A percentile compares a stretch with the other conserved stretches of the same genome.
phyloP scores from a whole-genome alignment of 2,113 vertebrate genomes.

The Phoenicopterus ruber region DNA sequence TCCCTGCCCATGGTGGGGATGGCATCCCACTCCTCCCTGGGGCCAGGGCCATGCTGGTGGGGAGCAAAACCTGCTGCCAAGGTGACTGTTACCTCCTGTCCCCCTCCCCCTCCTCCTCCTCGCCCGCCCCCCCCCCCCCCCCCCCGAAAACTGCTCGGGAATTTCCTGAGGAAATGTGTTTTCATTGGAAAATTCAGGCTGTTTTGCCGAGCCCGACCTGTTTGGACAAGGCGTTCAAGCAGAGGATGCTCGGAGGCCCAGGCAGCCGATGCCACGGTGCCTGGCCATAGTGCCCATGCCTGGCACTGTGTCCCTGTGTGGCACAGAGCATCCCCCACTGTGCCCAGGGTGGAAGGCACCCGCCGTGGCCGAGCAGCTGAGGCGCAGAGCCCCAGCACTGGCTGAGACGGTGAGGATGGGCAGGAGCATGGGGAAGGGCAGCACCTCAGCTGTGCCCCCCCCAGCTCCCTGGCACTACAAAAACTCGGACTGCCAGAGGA shows the following conservation, averaged over 20 bases:
- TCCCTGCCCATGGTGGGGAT: not conserved
- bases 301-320: not conserved
- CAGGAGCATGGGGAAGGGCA: not conserved
- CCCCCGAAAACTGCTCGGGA: conserved; percentile 8
- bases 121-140: too few relatives aligned
- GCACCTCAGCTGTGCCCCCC: not conserved
- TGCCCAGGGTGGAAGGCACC: not conserved
- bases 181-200: conserved; percentile 28
- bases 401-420: accelerated
- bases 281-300: not conserved
- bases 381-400: not conserved
- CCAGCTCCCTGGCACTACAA: not conserved
- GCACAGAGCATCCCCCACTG: not conserved
- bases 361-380: accelerated
- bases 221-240: not conserved
- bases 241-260: not conserved
- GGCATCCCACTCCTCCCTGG: not conserved
- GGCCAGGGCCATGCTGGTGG: not conserved
- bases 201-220: not conserved
- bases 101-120: not conserved
- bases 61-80: not conserved
- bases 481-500: not conserved
- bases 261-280: accelerated
- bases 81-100: not conserved
- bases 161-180: conserved; percentile 50